These are phyloP conservation scores for Medauroidea extradentata DNA, from an alignment of 1,140 invertebrate genomes.

Conservation along the genomic window DNA sequence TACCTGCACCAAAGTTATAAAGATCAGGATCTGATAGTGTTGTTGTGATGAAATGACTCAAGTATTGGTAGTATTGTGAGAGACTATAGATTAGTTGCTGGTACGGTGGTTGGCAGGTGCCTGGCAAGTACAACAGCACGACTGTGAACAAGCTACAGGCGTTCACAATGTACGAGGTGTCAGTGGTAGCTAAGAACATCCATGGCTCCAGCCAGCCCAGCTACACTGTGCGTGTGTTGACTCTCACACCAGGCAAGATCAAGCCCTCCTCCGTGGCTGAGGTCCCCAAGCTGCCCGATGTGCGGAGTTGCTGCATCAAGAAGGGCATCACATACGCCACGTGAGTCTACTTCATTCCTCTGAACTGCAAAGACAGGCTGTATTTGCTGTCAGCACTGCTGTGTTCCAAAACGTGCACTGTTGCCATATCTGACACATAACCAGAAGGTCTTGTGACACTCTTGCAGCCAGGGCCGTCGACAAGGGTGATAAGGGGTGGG, in stretches of 20 bases:
- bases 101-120: conserved; percentile 40
- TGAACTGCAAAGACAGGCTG: too few species aligned
- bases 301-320: conserved; percentile 62
- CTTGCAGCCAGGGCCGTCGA: too few species aligned
- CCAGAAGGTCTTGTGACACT: too few species aligned
- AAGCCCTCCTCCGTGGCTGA: conserved; percentile 48
- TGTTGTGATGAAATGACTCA: too few species aligned
- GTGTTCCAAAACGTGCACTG: too few species aligned
- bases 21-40: too few species aligned
- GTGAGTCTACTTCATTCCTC: conserved; percentile 27
- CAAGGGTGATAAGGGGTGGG: too few species aligned
- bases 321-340: conserved; percentile 66
- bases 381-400: too few species aligned
- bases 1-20: too few species aligned
- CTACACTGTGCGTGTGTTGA: conserved; percentile 61
- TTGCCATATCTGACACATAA: too few species aligned
- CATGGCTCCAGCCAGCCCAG: conserved; percentile 71
- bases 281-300: conserved; percentile 62
- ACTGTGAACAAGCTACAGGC: conserved; percentile 57
- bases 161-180: conserved; percentile 78
- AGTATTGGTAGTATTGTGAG: too few species aligned
- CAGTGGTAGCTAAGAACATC: conserved; percentile 63
- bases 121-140: conserved; percentile 51
- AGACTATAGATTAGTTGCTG: too few species aligned
- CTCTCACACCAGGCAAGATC: conserved; percentile 55